Base-by-base conservation (phyloP, 2,888 invertebrate genomes). In the Chorisops tibialis region DNA sequence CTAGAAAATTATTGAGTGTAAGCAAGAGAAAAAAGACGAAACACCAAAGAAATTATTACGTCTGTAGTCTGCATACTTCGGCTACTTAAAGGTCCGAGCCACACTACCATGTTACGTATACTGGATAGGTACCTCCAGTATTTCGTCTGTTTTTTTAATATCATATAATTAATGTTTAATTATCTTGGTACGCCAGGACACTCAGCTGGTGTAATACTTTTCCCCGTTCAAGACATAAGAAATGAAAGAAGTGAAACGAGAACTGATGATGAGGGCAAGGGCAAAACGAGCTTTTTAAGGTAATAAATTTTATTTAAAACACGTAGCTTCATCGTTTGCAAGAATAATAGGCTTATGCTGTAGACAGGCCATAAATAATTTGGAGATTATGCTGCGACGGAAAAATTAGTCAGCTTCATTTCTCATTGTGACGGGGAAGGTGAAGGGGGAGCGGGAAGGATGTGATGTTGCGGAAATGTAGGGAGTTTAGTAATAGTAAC, bases 271-370 rank as follows among this genome's bases (percentile, higher is more conserved):
- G 45, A 41, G 49, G 22, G 41, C 48, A 39, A 61, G 47, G 35
- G 48, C 49, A 47, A 64, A 64, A 56, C 49, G 62, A 64, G 64
- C 51, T 61, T 63, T 61, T 63, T 59, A 61, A 61, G 59, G 65
- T 61, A 63, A 65, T 65, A 65, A 65, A 65, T 65, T 63, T 63
- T 54, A 61, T 63, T 61, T 59, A 61, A 61, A 65, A 63, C 63
- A 65, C 61, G 63, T 63, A 61, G 59, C 48, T 49, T 51, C 51
- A 39, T 61, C 61, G 51, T 61, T 61, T 51, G 52, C 47, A 65
- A 63, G 65, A 63, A 63, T 63, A 65, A 65, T 65, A 65, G 65
- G 63, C 65, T 65, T 65, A 65, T 65, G 65, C 43, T 65, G 63
- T 47, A 65, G 65, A 65, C 65, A 65, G 63, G 65, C 59, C 61